These are phyloP conservation scores for Hypena proboscidalis DNA, from an alignment of 2,888 invertebrate species.

Conservation along the genomic window DNA sequence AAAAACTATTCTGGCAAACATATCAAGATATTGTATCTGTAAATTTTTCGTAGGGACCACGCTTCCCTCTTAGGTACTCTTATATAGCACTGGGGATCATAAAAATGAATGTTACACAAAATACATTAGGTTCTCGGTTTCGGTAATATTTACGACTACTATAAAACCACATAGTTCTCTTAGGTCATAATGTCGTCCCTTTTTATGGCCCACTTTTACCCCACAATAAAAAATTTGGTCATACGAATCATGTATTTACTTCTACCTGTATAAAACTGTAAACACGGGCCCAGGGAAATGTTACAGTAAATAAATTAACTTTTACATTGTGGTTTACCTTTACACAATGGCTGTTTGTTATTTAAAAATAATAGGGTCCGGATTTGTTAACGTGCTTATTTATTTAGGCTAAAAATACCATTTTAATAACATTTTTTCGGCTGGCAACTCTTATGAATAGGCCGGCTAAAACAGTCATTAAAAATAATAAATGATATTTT, in stretches of 20 bases:
- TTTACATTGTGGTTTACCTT: neutral
- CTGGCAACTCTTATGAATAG: neutral
- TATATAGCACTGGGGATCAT: conserved; percentile 5
- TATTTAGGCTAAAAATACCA: conserved; percentile 3
- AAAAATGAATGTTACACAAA: conserved; percentile 28
- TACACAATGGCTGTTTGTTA: neutral
- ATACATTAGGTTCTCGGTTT: conserved; percentile 26
- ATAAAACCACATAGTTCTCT: conserved; percentile 34
- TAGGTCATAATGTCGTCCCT: conserved; percentile 30
- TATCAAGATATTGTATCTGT: no score
- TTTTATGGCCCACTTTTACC: conserved; percentile 31
- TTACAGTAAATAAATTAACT: neutral
- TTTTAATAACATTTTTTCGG: neutral
- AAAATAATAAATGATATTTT: no score
- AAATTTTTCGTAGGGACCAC: no score
- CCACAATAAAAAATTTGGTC: conserved; percentile 19
- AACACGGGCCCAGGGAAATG: no score
- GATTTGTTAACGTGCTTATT: conserved; percentile 2
- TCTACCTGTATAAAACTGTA: conserved; percentile 11
- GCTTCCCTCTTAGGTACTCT: no score
- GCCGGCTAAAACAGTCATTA: neutral
- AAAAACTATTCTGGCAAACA: no score
- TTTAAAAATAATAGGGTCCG: conserved; percentile 1
- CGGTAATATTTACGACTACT: conserved; percentile 37
- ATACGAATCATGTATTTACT: conserved; percentile 11